Base-by-base conservation (phyloP, 2,888 invertebrate genomes). In the Limnephilus rhombicus region DNA sequence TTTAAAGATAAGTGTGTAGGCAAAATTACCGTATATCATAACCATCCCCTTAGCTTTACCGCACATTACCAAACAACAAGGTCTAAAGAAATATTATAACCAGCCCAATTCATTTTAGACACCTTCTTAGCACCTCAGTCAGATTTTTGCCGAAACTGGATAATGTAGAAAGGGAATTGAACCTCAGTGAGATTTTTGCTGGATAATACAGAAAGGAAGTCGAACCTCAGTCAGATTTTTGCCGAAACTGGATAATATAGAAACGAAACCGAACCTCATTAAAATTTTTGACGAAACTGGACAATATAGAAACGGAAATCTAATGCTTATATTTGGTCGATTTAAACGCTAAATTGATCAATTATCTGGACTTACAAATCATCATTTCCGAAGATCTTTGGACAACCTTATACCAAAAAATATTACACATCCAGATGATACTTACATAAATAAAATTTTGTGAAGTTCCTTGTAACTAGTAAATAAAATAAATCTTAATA, bases 381-480 rank as follows among this genome's bases (percentile, higher is more conserved):
- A 24, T 68, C 2, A 68, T 68, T 5, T 24, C 24, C 24, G 7
- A 24, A 68, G 24, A n/a, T 68, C 7, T 68, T 68, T 68, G 1
- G 68, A 68, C 7, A 68, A 68, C 9, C 68, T n/a, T 9, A 68
- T 9, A 24, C 9, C 68, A 24, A 24, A 24, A 1, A n/a, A 68
- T 24, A 68, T 68, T 4, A n/a, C 68, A 68, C 68, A 68, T 68
- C 24, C 68, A 68, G 68, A 24, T 68, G 68, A 68, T 68, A n/a
- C 3, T 68, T 24, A 24, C 68, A 68, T 68, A 9, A 68, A 68
- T 68, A 68, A 24, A 68, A 68, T n/a, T 68, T 68, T 9, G 7
- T 68, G 68, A 68, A 68, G 68, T 68, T 68, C 68, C 68, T 68
- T 68, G 68, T 68, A 68, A 68, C 68, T 68, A 68, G 68, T 68